Percentiles rank a stretch among this genome's conserved stretches.
Conservation (phyloP, 2,888 invertebrate genomes). For the Eucriotettix oculatus region DNA sequence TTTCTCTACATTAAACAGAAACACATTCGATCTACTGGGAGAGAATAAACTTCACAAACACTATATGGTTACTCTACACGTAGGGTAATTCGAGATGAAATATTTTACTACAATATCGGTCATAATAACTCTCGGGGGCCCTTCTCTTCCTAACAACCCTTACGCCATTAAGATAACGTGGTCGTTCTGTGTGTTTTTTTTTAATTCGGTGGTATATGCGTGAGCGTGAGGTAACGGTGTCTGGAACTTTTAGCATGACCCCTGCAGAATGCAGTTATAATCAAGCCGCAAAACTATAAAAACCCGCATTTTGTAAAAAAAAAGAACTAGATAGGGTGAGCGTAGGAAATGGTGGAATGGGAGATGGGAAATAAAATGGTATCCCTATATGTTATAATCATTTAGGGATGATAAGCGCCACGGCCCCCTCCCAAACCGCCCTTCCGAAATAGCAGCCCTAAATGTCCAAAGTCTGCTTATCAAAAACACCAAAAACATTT, state of each 20-base stretch:
- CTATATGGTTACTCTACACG: too few relatives aligned
- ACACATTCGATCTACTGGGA: too few relatives aligned
- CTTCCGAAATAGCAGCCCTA: neutral
- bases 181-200: neutral
- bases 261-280: neutral
- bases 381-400: neutral
- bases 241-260: neutral
- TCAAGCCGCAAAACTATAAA: neutral
- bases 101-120: too few relatives aligned
- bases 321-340: neutral
- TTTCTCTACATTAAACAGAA: too few relatives aligned
- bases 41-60: too few relatives aligned
- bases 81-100: too few relatives aligned
- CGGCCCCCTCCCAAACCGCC: neutral
- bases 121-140: too few relatives aligned
- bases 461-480: neutral
- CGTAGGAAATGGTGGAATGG: neutral
- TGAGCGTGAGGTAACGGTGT: neutral
- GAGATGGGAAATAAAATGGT: neutral
- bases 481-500: slow-evolving; percentile 1
- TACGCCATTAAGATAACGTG: too few relatives aligned
- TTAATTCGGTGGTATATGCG: neutral
- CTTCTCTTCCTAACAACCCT: too few relatives aligned
- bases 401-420: slow-evolving; percentile 1
- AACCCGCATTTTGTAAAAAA: neutral